These are phyloP conservation scores for Agrenia bidenticulata DNA, from an alignment of 2,888 invertebrate species.

Conservation along the genomic window DNA sequence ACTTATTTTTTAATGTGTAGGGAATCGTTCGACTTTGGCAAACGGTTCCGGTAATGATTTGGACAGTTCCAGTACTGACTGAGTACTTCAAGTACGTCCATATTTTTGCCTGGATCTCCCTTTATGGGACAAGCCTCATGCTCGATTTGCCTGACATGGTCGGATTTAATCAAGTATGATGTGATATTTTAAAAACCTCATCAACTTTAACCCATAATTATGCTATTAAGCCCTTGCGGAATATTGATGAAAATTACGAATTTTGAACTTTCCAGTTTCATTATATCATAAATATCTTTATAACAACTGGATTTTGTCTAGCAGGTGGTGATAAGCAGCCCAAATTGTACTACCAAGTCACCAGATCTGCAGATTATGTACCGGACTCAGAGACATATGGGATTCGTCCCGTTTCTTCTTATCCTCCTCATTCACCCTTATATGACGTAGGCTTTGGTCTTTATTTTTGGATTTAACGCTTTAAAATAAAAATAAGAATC, in stretches of 20 bases:
- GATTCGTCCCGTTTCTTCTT: conserved; percentile 36
- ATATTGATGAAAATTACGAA: background rate
- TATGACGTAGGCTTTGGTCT: conserved; percentile 36
- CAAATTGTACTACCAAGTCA: conserved; percentile 36
- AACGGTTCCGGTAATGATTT: conserved; percentile 12
- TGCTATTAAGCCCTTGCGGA: background rate
- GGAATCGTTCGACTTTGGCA: conserved; percentile 27
- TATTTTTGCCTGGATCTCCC: conserved; percentile 29
- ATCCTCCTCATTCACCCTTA: conserved; percentile 35
- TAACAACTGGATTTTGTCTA: conserved; percentile 8
- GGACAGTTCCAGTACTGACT: conserved; percentile 20
- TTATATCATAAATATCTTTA: background rate
- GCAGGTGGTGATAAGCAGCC: conserved; percentile 40
- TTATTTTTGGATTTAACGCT: no score
- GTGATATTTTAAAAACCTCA: background rate
- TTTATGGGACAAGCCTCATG: conserved; percentile 45
- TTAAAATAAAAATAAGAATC: no score
- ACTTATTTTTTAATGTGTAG: conserved; percentile 11
- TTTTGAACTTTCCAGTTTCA: background rate
- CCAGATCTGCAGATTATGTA: conserved; percentile 36
- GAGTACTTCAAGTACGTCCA: conserved; percentile 18
- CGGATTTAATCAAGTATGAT: conserved; percentile 42
- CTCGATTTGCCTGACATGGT: conserved; percentile 45
- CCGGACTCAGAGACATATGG: conserved; percentile 44
- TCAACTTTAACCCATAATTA: conserved; percentile 1